These are phyloP conservation scores for Knipowitschia caucasica DNA, from an alignment of 2,797 vertebrate species.

Conservation along the genomic window DNA sequence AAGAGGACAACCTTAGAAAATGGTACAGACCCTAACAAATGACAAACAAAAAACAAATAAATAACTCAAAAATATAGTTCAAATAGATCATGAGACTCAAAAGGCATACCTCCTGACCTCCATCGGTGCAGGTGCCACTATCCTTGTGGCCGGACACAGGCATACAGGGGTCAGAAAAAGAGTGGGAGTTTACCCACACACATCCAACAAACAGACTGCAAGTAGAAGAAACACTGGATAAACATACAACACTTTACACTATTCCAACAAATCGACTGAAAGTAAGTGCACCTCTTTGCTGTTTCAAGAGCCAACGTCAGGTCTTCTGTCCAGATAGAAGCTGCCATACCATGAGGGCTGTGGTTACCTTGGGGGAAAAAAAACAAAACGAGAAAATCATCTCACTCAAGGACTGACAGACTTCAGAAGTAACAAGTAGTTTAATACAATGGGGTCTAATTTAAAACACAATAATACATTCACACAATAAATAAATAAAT, in stretches of 20 bases:
- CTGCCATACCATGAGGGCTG: constrained; percentile 76
- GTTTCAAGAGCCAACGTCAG: constrained; percentile 83
- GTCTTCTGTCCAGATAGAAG: constrained; percentile 89
- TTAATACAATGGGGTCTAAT: no score
- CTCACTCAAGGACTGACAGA: neutral
- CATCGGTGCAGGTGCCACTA: constrained; percentile 81
- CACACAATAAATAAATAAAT: no score
- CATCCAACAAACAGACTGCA: constrained; percentile 79
- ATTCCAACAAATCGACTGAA: no score
- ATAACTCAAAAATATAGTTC: neutral
- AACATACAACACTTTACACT: neutral
- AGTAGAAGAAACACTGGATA: neutral
- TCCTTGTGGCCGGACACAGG: constrained; percentile 81
- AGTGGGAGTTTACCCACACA: constrained; percentile 86
- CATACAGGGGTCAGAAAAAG: constrained; percentile 79
- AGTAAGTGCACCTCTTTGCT: constrained; percentile 78
- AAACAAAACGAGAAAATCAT: neutral
- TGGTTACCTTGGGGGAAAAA: no score
- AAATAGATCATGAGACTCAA: neutral
- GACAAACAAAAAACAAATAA: neutral
- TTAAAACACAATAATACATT: no score
- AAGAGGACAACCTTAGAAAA: constrained; percentile 57
- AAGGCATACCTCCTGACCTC: constrained; percentile 78
- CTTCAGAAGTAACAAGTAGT: no score
- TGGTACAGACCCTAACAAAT: constrained; percentile 74